A percentile compares a stretch with the other conserved stretches of the same genome.
Evolutionary conservation across 1,140 invertebrate genomes (phyloP).

Genomic region (Aporrectodea caliginosa): DNA sequence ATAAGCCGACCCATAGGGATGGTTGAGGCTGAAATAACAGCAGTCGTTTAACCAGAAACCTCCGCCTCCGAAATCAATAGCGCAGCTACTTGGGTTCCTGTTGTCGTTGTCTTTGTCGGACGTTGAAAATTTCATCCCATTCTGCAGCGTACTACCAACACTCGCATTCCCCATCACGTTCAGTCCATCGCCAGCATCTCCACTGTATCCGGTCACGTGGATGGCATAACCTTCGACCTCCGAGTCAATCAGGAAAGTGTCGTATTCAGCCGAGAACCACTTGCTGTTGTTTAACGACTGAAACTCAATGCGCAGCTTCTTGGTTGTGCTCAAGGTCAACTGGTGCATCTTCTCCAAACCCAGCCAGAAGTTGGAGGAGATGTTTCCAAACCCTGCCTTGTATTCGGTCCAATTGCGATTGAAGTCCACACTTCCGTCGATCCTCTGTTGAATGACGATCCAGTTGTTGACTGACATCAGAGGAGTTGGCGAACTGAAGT

Average conservation of each 20-base stretch:
- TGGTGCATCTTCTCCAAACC: conserved; percentile 15
- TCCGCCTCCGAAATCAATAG: not conserved
- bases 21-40: conserved; percentile 9
- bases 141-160: not conserved
- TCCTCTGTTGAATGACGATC: conserved; percentile 26
- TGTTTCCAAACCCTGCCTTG: conserved; percentile 23
- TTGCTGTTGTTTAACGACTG: not conserved
- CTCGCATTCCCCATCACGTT: not conserved
- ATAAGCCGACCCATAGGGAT: not conserved
- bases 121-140: not conserved
- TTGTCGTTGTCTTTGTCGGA: not conserved
- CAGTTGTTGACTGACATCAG: not conserved
- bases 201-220: conserved; percentile 3
- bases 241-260: not conserved
- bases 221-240: not conserved
- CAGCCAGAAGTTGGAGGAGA: conserved; percentile 24
- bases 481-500: not conserved
- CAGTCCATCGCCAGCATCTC: not conserved
- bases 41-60: not conserved
- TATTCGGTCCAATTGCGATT: conserved; percentile 26
- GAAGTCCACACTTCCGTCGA: conserved; percentile 19
- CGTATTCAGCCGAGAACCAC: conserved; percentile 11
- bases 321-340: not conserved
- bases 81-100: not conserved
- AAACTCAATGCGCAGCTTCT: not conserved